Evolutionary conservation across 2,888 invertebrate species (phyloP), one percentile per base, ranked within the genome.

Genomic region (Lasiommata megera): DNA sequence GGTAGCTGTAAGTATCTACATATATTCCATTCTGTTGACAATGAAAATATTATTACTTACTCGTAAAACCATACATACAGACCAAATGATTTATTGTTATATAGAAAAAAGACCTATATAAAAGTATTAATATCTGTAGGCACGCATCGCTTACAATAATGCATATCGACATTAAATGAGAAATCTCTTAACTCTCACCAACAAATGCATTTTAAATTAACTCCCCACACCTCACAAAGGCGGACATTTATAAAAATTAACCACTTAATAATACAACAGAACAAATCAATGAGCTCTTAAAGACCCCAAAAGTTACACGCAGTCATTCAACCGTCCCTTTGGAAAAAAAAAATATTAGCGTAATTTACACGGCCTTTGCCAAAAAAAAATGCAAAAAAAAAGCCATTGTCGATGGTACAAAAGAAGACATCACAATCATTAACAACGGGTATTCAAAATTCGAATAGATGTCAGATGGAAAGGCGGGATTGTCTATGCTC

Each of bases 361-460:
- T 79, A 82, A 82, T 86, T 87, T 85, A 80, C 74, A 79, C 72
- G 76, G 70, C 69, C 70, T 65, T 76, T 77, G 87, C 87, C 46
- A 31, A 46, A 46, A 43, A 38, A 46, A 46, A 43, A 12, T 43
- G 46, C 29, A 16, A 29, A 46, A 84, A 88, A 88, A 89, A 87
- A 75, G 58, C 81, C 62, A 80, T 88, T 89, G 88, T 88, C 73
- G 65, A 71, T 65, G 73, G 72, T 79, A 88, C 83, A 89, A 89
- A 88, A 81, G 89, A 88, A 89, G 89, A 89, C 82, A 85, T 89
- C 88, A 84, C 68, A 67, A 70, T 70, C 64, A 71, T 72, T 77
- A 77, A 82, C 74, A 82, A 79, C 77, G 73, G 71, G 65, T 66
- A 70, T 79, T 80, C 71, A 51, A 77, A 86, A 80, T 81, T 85